These are phyloP conservation scores for Poicephalus meyeri DNA, from an alignment of 2,113 vertebrate species.

Conservation along the genomic window DNA sequence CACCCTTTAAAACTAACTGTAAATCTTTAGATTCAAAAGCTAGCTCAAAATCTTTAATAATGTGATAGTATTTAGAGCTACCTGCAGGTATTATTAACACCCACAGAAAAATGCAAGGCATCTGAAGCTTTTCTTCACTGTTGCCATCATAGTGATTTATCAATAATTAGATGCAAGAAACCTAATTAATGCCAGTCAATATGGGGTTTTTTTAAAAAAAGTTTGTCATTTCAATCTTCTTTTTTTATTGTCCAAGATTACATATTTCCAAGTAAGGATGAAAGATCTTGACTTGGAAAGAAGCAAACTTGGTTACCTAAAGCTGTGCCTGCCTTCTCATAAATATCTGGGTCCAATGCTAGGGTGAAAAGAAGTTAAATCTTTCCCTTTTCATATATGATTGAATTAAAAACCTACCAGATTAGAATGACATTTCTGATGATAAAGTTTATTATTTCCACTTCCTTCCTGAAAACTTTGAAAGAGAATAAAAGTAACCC, in stretches of 20 bases:
- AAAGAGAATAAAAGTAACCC: not conserved
- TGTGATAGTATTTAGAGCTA: not conserved
- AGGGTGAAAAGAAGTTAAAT: not conserved
- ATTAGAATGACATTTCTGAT: not conserved
- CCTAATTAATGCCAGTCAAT: not conserved
- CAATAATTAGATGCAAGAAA: not conserved
- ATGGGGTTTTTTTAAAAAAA: not conserved
- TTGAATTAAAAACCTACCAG: not conserved
- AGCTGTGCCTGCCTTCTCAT: not conserved
- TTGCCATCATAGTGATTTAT: not conserved
- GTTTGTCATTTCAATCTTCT: not conserved
- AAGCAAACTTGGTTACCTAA: not conserved
- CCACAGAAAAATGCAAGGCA: not conserved
- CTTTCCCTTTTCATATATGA: not conserved
- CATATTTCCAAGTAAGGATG: not conserved
- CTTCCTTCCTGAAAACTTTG: not conserved
- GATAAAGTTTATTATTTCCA: not conserved
- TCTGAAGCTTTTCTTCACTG: not conserved
- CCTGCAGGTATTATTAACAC: not conserved
- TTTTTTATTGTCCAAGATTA: not conserved
- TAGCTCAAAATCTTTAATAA: not conserved
- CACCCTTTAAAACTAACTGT: not conserved
- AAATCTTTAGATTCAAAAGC: not conserved
- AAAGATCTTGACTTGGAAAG: not conserved
- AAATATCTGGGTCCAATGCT: not conserved